These are phyloP conservation scores for Caenorhabditis sp. DNA, from an alignment of 2,888 invertebrate genomes.

Conservation along the genomic window DNA sequence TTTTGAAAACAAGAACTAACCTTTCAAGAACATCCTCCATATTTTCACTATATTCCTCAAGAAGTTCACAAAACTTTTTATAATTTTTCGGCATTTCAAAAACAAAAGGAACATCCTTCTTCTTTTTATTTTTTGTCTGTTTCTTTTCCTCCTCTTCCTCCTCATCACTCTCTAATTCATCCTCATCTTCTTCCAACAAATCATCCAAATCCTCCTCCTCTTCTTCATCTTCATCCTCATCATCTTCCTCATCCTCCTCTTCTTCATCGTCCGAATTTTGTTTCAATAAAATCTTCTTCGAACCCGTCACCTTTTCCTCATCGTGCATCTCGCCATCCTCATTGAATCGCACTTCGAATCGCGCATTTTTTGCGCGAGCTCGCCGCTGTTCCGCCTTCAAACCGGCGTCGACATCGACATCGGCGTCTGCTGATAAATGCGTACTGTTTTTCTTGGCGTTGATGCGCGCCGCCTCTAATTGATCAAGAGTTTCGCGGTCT, in stretches of 20 bases:
- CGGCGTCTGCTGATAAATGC: constrained; percentile 51
- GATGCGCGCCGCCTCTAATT: constrained; percentile 80
- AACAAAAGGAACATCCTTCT: constrained; percentile 42
- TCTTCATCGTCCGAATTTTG: neutral
- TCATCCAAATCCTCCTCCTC: constrained; percentile 58
- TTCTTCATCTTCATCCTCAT: constrained; percentile 42
- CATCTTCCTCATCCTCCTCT: constrained; percentile 24
- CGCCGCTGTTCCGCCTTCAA: constrained; percentile 27
- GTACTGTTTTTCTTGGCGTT: constrained; percentile 23
- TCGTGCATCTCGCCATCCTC: constrained; percentile 44
- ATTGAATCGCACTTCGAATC: constrained; percentile 50
- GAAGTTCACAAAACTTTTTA: constrained; percentile 34
- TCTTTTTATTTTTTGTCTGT: neutral
- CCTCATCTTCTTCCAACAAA: constrained; percentile 47
- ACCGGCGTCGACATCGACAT: constrained; percentile 39
- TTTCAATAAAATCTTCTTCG: neutral
- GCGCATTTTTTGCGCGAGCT: constrained; percentile 23
- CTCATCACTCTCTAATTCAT: constrained; percentile 27
- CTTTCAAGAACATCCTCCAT: constrained; percentile 75
- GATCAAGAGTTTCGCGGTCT: constrained; percentile 81
- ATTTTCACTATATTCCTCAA: constrained; percentile 27
- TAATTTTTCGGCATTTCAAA: constrained; percentile 55
- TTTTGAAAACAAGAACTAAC: constrained; percentile 73
- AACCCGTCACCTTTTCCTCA: constrained; percentile 27
- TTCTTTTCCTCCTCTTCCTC: constrained; percentile 28